Conservation (phyloP, 2,797 vertebrate genomes). For the Hybognathus amarus region DNA sequence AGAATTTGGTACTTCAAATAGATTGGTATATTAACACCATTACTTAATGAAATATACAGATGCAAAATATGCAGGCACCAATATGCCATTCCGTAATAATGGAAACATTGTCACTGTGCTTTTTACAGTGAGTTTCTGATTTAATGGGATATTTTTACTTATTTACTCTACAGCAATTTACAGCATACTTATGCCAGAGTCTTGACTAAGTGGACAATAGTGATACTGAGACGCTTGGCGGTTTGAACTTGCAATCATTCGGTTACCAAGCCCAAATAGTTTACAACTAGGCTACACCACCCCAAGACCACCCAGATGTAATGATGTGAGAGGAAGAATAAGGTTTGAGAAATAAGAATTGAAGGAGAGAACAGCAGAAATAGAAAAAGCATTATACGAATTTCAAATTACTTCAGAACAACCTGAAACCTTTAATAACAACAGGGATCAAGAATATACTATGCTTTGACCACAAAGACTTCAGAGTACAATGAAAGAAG, state of each 20-base stretch:
- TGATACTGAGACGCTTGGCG: neutral
- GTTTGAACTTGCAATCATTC: conserved; percentile 1
- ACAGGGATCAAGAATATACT: conserved; percentile 16
- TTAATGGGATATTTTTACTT: neutral
- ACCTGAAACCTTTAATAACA: conserved; percentile 30
- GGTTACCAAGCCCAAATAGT: conserved; percentile 4
- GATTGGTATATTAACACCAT: neutral
- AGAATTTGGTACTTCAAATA: neutral
- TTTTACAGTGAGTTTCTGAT: neutral
- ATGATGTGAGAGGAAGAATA: conserved; percentile 35
- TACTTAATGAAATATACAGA: too few relatives aligned
- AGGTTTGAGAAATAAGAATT: conserved; percentile 13
- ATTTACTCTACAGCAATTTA: neutral
- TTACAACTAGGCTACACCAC: neutral
- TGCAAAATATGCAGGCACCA: neutral
- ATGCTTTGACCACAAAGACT: conserved; percentile 10
- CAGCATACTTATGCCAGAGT: neutral
- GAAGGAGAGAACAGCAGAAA: neutral
- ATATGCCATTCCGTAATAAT: neutral
- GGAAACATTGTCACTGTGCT: neutral
- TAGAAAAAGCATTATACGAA: conserved; percentile 16
- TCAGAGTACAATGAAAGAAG: conserved; percentile 28
- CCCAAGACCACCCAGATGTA: conserved; percentile 35
- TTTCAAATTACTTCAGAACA: conserved; percentile 26
- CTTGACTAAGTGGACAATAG: conserved; percentile 1